phyloP scores from a whole-genome alignment of 2,113 vertebrate genomes.

The Isurus oxyrinchus region DNA sequence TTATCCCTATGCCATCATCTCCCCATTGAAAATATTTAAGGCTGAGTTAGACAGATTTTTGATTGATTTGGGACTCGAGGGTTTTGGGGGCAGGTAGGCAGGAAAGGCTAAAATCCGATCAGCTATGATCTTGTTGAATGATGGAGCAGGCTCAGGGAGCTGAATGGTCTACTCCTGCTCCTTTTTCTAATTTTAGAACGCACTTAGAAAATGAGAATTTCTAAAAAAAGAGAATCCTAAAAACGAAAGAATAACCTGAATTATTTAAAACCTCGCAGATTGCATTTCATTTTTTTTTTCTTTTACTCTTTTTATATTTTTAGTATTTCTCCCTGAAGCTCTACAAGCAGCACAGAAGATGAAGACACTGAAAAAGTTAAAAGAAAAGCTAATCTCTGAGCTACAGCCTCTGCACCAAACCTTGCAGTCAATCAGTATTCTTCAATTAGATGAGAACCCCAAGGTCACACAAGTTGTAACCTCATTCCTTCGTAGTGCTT shows the following conservation, averaged over 20 bases:
- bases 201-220: background rate
- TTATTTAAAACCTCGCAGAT: background rate
- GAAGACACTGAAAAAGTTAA: slow-evolving; percentile 66
- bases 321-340: slow-evolving; percentile 68
- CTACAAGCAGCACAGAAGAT: slow-evolving; percentile 62
- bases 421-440: slow-evolving; percentile 62
- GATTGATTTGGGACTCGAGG: no score
- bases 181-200: background rate
- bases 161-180: background rate
- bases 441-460: slow-evolving; percentile 74
- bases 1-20: no score
- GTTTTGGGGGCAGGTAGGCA: no score
- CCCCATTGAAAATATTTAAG: background rate
- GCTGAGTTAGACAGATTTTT: background rate
- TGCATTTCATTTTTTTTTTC: background rate
- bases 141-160: background rate
- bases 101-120: background rate
- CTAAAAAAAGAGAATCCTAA: background rate
- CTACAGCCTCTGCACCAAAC: slow-evolving; percentile 75
- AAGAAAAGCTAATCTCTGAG: slow-evolving; percentile 60
- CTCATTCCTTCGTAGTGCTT: slow-evolving; percentile 57
- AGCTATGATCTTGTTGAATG: background rate
- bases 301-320: slow-evolving; percentile 41
- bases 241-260: background rate
- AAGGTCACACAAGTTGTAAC: slow-evolving; percentile 66